Conservation (phyloP, 2,888 invertebrate genomes). For the Drosophila nigricruria region DNA sequence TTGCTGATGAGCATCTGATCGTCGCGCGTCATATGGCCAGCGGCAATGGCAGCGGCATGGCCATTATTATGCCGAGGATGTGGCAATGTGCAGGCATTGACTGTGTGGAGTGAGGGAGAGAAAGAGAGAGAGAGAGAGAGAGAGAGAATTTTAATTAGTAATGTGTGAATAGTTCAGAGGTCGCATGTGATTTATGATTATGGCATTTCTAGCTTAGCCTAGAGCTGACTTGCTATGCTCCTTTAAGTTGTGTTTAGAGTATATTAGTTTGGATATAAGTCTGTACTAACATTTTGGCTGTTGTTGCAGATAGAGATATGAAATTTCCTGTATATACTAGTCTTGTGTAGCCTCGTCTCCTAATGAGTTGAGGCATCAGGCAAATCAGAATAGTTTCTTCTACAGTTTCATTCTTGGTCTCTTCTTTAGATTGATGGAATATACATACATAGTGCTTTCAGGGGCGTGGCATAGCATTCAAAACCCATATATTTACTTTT, state of each 20-base stretch:
- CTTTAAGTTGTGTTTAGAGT: not conserved
- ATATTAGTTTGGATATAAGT: no score
- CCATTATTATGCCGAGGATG: slow-evolving; percentile 84
- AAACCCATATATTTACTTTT: no score
- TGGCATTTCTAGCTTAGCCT: slow-evolving; percentile 3
- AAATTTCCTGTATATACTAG: not conserved
- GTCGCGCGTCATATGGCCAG: slow-evolving; percentile 81
- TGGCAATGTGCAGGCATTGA: slow-evolving; percentile 85
- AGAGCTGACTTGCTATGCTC: not conserved
- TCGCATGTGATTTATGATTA: not conserved
- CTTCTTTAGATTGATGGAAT: no score
- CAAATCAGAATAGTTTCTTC: not conserved
- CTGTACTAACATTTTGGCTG: no score
- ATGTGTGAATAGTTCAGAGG: not conserved
- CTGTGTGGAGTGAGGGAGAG: slow-evolving; percentile 60
- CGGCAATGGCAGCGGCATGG: slow-evolving; percentile 61
- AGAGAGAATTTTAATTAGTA: not conserved
- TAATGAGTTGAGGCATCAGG: no score
- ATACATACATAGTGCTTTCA: no score
- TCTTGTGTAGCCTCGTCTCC: not conserved
- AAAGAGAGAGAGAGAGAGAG: not conserved
- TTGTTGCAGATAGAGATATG: not conserved
- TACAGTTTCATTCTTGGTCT: not conserved
- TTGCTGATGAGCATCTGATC: slow-evolving; percentile 85
- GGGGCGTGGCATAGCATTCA: no score